A percentile compares a stretch with the other conserved stretches of the same genome.
Evolutionary conservation across 2,888 invertebrate species (phyloP).

Genomic region (Stramonita haemastoma): DNA sequence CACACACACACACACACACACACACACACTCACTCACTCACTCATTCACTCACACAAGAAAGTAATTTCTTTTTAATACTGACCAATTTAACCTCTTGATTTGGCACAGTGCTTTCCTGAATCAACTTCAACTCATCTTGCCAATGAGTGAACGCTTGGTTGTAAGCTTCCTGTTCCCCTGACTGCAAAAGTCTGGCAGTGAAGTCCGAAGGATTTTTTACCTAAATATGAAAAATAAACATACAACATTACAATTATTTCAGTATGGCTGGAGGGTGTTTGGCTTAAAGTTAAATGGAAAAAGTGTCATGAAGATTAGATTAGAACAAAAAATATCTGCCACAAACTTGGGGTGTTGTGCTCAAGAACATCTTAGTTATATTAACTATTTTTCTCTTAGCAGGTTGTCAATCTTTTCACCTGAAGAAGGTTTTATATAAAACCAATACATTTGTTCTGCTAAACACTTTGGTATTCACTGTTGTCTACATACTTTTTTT

Average conservation of each 20-base stretch:
- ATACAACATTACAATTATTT: background rate
- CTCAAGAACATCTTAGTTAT: no score
- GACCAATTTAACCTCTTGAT: background rate
- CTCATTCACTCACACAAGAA: background rate
- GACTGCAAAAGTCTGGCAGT: conserved; percentile 5
- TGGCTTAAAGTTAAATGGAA: no score
- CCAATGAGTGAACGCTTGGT: background rate
- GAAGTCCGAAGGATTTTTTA: conserved; percentile 5
- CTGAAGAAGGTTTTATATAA: no score
- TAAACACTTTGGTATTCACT: no score
- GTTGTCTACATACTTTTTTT: no score
- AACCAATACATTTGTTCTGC: no score
- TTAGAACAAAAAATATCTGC: background rate
- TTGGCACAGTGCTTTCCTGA: background rate
- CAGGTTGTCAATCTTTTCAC: no score
- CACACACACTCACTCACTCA: background rate
- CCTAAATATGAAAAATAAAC: background rate
- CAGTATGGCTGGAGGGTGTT: background rate
- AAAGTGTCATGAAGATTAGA: background rate
- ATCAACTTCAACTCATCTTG: conserved; percentile 2
- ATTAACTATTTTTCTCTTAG: no score
- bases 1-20: background rate
- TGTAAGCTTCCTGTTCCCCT: background rate
- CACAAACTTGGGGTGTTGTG: no score
- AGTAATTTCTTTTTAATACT: background rate